Conservation (phyloP, 1,140 invertebrate species). For the Drosophila truncata region DNA sequence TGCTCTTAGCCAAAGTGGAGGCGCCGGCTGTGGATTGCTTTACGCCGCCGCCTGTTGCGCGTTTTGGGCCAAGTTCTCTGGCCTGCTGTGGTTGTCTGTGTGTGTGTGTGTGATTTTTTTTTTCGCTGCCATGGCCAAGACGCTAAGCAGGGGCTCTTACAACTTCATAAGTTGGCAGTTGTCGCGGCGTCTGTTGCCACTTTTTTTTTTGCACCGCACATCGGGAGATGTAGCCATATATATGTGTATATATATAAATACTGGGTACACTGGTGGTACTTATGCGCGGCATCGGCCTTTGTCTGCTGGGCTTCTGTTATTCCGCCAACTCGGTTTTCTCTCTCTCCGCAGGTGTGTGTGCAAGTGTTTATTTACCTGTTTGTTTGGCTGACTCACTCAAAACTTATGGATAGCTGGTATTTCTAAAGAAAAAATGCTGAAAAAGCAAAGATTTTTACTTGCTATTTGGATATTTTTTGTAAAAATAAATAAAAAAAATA, state of each 20-base stretch:
- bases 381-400: slow-evolving; percentile 28
- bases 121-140: slow-evolving; percentile 64
- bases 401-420: neutral
- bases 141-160: slow-evolving; percentile 64
- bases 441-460: too few relatives aligned
- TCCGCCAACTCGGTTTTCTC: slow-evolving; percentile 49
- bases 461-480: neutral
- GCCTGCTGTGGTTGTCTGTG: neutral
- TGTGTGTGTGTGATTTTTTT: neutral
- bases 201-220: slow-evolving; percentile 63
- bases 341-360: slow-evolving; percentile 33
- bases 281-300: slow-evolving; percentile 21
- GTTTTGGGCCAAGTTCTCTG: slow-evolving; percentile 52
- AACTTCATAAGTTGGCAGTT: slow-evolving; percentile 74
- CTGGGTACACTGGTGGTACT: neutral
- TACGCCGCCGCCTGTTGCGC: slow-evolving; percentile 61
- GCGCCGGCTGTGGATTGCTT: slow-evolving; percentile 47
- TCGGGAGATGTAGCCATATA: slow-evolving; percentile 10
- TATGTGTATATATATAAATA: neutral
- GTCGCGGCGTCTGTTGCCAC: slow-evolving; percentile 31
- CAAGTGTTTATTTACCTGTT: slow-evolving; percentile 28
- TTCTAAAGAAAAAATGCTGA: neutral
- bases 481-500: neutral
- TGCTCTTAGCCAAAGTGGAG: slow-evolving; percentile 72
- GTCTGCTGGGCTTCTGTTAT: slow-evolving; percentile 72